Evolutionary conservation across 1,140 invertebrate genomes (phyloP), one percentile per base, ranked within the genome.

Genomic region (Drosophila obscura): DNA sequence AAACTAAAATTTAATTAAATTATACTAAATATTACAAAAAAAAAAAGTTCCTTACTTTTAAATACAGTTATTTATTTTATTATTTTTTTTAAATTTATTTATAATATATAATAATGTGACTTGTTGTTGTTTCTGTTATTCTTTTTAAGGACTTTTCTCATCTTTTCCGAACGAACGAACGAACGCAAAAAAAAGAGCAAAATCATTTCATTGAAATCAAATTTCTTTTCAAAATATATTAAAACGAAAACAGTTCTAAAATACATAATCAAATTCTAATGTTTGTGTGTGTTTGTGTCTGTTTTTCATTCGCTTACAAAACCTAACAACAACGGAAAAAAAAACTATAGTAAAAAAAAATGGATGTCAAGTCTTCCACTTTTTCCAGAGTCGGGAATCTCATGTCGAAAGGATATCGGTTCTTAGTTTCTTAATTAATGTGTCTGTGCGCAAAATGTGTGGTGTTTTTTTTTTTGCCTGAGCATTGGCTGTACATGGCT

Each of bases 241-340:
- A 16, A 68, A 53, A 53, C 13, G 43, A 52, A 56, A 41, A 49
- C 19, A 68, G 41, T 11, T 35, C 11, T 13, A 69, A 51, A 45
- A 65, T 44, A 64, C 41, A 28, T 13, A 35, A 26, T 59, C 48
- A 19, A 45, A 53, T 55, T 48, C 15, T 35, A 11, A 7, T 60
- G 5, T 19, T 26, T 39, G 11, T 39, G 35, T 39, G 3, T 45
- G 22, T 45, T 19, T 44, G 45, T 57, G 11, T 16, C 1, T 24
- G 24, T 46, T 57, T 51, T 46, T 49, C 46, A 49, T 46, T 80
- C 13, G 65, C 80, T 84, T 84, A 84, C 80, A 76, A 84, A 84
- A 84, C 80, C 80, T 84, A 84, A 84, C 80, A 84, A 84, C 80
- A 84, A 84, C 62, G 74, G 74, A 74, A 78, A 80, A 51, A 67